phyloP scores from a whole-genome alignment of 2,797 vertebrate genomes.

The Huso huso region DNA sequence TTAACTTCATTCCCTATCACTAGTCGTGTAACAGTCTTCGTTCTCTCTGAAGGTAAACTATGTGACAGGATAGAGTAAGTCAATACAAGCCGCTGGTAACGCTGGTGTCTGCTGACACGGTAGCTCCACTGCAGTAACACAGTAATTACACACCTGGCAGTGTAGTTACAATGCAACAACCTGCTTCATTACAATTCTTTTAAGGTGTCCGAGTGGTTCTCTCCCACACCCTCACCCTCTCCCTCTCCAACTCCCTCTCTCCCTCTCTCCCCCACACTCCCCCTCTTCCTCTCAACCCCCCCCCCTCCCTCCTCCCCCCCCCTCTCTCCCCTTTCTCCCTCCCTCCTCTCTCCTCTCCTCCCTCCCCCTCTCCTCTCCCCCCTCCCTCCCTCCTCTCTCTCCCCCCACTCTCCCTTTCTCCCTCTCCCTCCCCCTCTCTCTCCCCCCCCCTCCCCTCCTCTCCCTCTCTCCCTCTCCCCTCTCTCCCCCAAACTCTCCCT shows the following conservation, averaged over 20 bases:
- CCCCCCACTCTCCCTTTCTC: constrained; percentile 31
- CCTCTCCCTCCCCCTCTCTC: constrained; percentile 21
- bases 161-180: too few relatives aligned
- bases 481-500: constrained; percentile 42
- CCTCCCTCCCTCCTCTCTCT: background rate
- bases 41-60: too few relatives aligned
- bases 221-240: constrained; percentile 16
- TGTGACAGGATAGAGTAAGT: too few relatives aligned
- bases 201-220: background rate
- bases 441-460: constrained; percentile 41
- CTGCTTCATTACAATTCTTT: too few relatives aligned
- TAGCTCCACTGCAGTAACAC: too few relatives aligned
- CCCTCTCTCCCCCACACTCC: constrained; percentile 46
- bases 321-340: constrained; percentile 38
- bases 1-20: too few relatives aligned
- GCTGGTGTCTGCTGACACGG: too few relatives aligned
- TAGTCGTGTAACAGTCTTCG: too few relatives aligned
- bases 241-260: constrained; percentile 53
- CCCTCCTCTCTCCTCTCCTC: constrained; percentile 39
- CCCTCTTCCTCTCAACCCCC: constrained; percentile 26
- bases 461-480: constrained; percentile 40
- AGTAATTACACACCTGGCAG: too few relatives aligned
- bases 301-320: constrained; percentile 9
- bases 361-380: background rate
- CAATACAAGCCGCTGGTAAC: too few relatives aligned